Evolutionary conservation across 2,797 vertebrate genomes (phyloP).

Genomic region (Monodelphis domestica): DNA sequence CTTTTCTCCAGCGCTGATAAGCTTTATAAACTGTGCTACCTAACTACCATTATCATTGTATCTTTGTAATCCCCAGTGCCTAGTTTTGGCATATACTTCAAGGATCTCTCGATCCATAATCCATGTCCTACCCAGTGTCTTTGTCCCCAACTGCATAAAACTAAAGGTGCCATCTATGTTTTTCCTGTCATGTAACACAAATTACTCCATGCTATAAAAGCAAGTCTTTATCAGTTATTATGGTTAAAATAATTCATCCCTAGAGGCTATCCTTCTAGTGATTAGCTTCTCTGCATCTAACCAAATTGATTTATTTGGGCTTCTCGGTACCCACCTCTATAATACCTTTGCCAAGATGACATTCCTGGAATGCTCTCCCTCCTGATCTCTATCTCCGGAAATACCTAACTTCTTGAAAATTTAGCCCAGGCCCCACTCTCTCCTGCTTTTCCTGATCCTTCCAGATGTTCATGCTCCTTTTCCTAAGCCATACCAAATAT

Average conservation of each 20-base stretch:
- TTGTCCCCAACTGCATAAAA: not conserved
- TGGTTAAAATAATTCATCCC: not conserved
- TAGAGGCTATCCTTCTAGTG: not conserved
- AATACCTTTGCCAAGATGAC: not conserved
- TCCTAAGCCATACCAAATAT: too few species aligned
- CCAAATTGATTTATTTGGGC: not conserved
- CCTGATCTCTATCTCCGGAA: not conserved
- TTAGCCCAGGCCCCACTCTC: not conserved
- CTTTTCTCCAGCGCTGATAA: too few species aligned
- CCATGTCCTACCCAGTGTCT: not conserved
- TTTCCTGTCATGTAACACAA: not conserved
- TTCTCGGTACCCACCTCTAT: not conserved
- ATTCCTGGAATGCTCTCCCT: not conserved
- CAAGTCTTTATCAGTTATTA: not conserved
- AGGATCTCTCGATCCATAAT: not conserved
- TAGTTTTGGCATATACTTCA: not conserved
- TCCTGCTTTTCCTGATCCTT: not conserved
- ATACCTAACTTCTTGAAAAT: not conserved
- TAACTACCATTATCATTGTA: too few species aligned
- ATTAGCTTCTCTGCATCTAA: not conserved
- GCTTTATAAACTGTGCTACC: too few species aligned
- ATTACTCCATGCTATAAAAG: not conserved
- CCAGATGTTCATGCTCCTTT: not conserved
- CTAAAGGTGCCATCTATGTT: not conserved
- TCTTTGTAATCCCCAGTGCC: not conserved